These are phyloP conservation scores for Artibeus lituratus DNA, from an alignment of 2,797 vertebrate species.

Conservation along the genomic window DNA sequence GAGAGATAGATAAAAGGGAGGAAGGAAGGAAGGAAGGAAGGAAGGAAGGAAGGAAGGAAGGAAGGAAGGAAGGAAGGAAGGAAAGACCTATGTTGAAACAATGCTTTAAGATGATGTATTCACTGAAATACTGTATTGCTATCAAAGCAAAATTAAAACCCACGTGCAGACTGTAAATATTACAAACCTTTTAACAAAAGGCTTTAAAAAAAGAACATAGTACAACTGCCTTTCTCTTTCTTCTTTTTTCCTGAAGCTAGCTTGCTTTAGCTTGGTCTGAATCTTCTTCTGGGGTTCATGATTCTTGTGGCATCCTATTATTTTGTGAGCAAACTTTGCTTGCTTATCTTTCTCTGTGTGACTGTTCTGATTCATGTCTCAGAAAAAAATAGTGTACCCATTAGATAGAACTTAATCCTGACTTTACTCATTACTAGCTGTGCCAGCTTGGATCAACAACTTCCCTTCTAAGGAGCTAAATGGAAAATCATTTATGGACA, in stretches of 20 bases:
- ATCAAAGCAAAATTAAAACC: conserved; percentile 14
- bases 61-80: neutral
- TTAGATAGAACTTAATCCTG: neutral
- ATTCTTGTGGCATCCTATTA: neutral
- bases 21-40: neutral
- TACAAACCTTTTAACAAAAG: neutral
- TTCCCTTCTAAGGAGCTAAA: neutral
- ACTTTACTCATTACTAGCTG: neutral
- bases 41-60: neutral
- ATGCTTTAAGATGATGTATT: neutral
- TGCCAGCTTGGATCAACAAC: neutral
- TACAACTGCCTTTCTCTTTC: neutral
- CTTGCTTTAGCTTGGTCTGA: neutral
- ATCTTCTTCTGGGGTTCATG: neutral
- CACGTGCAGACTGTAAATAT: neutral
- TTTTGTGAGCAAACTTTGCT: neutral
- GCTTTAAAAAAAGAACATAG: neutral
- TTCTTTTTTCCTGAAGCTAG: neutral
- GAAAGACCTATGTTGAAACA: neutral
- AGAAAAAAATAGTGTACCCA: neutral
- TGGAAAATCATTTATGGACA: neutral
- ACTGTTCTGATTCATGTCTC: neutral
- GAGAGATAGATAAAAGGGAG: neutral
- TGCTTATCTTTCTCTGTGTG: neutral
- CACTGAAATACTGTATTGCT: conserved; percentile 9